Evolutionary conservation across 1,140 invertebrate genomes (phyloP), one percentile per base, ranked within the genome.

Genomic region (Carposina sasakii): DNA sequence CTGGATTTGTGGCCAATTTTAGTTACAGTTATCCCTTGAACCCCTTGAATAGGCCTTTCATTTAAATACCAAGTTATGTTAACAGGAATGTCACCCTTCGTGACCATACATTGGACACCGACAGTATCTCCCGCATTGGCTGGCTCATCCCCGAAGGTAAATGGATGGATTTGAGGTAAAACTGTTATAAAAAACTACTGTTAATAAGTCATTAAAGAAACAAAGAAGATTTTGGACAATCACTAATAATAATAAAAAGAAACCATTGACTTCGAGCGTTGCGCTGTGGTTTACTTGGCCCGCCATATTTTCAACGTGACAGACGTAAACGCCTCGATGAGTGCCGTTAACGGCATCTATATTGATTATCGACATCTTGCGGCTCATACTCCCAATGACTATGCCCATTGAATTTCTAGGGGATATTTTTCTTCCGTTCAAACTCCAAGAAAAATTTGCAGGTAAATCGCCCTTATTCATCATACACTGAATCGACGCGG

Each of bases 71-170:
- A 93, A 6, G 86, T 87, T 26, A 94, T 92, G 54, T 89, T 88
- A 30, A 95, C 86, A 0, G 93, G 93, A 48, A 89, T 85, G 67
- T 94, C 93, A 3, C 93, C 93, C 67, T 93, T 92, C 46, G 89
- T 88, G 30, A 93, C 89, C 49, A 89, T 89, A 71, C 92, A 93
- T 34, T 88, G 86, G 43, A 87, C 79, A 24, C 86, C 87, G 24
- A 87, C 87, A 31, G 86, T 87, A 30, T 89, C 88, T 16, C 88
- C 88, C 26, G 86, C 82, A 66, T 89, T 89, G 36, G 88, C 81
- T 52, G 88, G 85, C 53, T 88, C 87, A 37, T 90, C 88, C 33
- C 88, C 89, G 63, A 90, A 91, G 28, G 87, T 87, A 66, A 92
- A 91, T 12, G 89, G 90, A 68, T 88, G 86, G 53, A 91, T 90